Conservation (phyloP, 2,113 vertebrate species). For the Percina caprodes region DNA sequence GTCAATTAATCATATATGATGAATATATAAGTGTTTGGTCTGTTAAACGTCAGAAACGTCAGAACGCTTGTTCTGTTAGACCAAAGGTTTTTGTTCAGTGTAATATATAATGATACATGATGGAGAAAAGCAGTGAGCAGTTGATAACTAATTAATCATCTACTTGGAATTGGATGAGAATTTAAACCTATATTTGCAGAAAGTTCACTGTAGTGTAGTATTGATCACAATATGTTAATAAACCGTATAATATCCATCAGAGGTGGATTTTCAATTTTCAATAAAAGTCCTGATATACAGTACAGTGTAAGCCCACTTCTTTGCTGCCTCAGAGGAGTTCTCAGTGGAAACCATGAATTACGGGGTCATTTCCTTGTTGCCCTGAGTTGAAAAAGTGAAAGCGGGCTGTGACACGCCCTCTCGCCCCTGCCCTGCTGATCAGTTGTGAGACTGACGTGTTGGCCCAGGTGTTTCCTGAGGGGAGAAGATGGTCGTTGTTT, state of each 20-base stretch:
- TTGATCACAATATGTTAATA: background rate
- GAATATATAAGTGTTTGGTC: background rate
- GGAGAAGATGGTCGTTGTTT: constrained; percentile 76
- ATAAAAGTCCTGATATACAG: background rate
- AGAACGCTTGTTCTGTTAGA: too few species aligned
- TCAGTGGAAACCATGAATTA: constrained; percentile 66
- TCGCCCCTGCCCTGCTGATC: constrained; percentile 40
- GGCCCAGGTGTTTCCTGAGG: constrained; percentile 88
- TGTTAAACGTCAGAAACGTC: background rate
- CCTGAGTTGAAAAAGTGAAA: constrained; percentile 27
- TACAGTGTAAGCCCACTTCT: background rate
- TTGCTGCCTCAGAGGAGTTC: constrained; percentile 3
- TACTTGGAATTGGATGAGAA: background rate
- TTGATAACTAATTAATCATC: too few species aligned
- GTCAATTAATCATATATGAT: background rate
- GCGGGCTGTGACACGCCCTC: constrained; percentile 16
- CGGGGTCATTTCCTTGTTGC: constrained; percentile 39
- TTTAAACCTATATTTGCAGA: too few species aligned
- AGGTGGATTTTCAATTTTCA: background rate
- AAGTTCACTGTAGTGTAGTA: background rate
- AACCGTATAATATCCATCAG: background rate
- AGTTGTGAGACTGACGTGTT: constrained; percentile 71
- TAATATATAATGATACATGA: background rate
- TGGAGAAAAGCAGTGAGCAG: background rate
- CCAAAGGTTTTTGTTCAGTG: too few species aligned